Conservation (phyloP, 1,140 invertebrate genomes). For the Penaeus chinensis region DNA sequence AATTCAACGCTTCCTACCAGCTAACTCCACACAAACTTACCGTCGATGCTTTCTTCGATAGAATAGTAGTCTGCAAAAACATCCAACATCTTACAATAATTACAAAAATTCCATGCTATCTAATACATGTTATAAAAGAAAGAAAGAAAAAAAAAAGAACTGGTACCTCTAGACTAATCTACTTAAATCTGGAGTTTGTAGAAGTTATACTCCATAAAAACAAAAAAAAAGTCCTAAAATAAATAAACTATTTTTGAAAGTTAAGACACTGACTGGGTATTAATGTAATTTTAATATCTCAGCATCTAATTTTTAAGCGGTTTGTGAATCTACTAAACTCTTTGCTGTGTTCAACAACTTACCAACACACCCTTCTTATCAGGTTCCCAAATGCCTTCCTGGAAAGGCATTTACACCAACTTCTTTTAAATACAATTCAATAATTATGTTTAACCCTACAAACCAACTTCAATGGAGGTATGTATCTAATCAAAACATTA, state of each 20-base stretch:
- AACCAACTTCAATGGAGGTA: too few relatives aligned
- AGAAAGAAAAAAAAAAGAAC: neutral
- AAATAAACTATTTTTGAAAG: too few relatives aligned
- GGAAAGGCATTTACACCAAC: slow-evolving; percentile 28
- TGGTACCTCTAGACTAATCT: neutral
- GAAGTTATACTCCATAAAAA: too few relatives aligned
- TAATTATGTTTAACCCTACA: neutral
- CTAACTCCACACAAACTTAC: slow-evolving; percentile 44
- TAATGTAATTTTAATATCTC: too few relatives aligned
- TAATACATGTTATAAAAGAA: too few relatives aligned
- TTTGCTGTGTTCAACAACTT: slow-evolving; percentile 30
- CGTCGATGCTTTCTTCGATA: slow-evolving; percentile 55
- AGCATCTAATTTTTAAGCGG: too few relatives aligned
- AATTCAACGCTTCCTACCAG: slow-evolving; percentile 10
- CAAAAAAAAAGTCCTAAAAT: too few relatives aligned
- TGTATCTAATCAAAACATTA: too few relatives aligned
- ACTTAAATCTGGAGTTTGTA: too few relatives aligned
- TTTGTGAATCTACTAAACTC: too few relatives aligned
- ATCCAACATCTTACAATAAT: neutral
- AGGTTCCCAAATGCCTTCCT: slow-evolving; percentile 54
- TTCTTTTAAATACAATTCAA: neutral
- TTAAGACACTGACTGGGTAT: neutral
- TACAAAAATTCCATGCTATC: too few relatives aligned
- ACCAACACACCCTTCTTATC: slow-evolving; percentile 56
- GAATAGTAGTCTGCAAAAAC: slow-evolving; percentile 55